Percentiles rank a stretch among this genome's conserved stretches.
Evolutionary conservation across 2,888 invertebrate species (phyloP).

Genomic region (Lasioglossum pauxillum): DNA sequence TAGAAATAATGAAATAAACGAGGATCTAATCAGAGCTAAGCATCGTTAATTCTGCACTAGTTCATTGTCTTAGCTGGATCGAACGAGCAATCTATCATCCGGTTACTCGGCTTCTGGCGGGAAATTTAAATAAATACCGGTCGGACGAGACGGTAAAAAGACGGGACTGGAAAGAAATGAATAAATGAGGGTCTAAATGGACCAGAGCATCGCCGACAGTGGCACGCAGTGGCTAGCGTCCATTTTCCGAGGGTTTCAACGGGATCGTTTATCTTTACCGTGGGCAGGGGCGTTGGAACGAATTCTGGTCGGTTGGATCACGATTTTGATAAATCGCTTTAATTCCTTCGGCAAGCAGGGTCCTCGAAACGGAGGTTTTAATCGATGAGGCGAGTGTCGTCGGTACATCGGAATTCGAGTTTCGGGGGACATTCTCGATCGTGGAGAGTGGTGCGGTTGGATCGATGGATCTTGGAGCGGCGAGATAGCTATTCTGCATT

Average conservation of each 20-base stretch:
- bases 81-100: background rate
- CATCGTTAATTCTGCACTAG: background rate
- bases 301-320: background rate
- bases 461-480: slow-evolving; percentile 38
- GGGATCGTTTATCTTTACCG: background rate
- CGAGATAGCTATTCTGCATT: slow-evolving; percentile 24
- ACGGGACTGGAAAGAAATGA: background rate
- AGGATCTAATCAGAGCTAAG: background rate
- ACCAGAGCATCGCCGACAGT: background rate
- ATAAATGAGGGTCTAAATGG: background rate
- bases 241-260: slow-evolving; percentile 2
- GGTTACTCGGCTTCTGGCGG: background rate
- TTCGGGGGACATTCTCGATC: background rate
- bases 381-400: background rate
- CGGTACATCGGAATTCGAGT: background rate
- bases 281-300: background rate
- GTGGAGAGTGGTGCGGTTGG: background rate
- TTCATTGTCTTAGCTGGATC: background rate
- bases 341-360: background rate
- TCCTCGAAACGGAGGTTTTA: background rate
- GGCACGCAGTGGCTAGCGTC: background rate
- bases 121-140: background rate
- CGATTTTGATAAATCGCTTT: slow-evolving; percentile 6
- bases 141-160: background rate
- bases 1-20: background rate